phyloP scores from a whole-genome alignment of 2,113 vertebrate genomes.

The Bungarus multicinctus region DNA sequence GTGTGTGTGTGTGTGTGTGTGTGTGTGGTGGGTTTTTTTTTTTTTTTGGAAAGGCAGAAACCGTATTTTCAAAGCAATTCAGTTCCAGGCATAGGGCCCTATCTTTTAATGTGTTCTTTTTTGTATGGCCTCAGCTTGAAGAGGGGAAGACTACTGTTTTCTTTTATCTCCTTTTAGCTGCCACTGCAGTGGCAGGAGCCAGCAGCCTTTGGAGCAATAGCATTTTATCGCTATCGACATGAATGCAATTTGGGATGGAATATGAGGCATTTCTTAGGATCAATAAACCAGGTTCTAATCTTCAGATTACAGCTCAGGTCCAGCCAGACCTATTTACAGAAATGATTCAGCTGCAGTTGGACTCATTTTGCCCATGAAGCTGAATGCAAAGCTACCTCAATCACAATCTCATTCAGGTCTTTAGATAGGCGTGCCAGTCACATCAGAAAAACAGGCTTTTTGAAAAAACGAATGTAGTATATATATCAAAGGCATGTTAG shows the following conservation, averaged over 20 bases:
- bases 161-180: not conserved
- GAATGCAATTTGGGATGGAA: conserved; percentile 28
- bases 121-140: not conserved
- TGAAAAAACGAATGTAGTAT: not conserved
- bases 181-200: not conserved
- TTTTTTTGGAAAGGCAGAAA: not conserved
- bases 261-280: conserved; percentile 23
- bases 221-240: conserved; percentile 36
- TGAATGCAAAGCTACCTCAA: conserved; percentile 28
- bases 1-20: not conserved
- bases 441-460: not conserved
- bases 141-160: not conserved
- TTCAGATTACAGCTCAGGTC: conserved; percentile 34
- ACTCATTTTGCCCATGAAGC: conserved; percentile 23
- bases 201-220: not conserved
- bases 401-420: not conserved
- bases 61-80: not conserved
- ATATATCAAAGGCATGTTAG: not conserved
- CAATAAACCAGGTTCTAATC: conserved; percentile 41
- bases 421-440: not conserved
- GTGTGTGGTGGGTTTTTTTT: not conserved
- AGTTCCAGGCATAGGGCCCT: not conserved
- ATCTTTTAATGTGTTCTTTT: not conserved
- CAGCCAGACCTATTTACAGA: conserved; percentile 16
- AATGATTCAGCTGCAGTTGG: conserved; percentile 22